phyloP scores from a whole-genome alignment of 2,113 vertebrate genomes.

The Aphelocoma coerulescens region DNA sequence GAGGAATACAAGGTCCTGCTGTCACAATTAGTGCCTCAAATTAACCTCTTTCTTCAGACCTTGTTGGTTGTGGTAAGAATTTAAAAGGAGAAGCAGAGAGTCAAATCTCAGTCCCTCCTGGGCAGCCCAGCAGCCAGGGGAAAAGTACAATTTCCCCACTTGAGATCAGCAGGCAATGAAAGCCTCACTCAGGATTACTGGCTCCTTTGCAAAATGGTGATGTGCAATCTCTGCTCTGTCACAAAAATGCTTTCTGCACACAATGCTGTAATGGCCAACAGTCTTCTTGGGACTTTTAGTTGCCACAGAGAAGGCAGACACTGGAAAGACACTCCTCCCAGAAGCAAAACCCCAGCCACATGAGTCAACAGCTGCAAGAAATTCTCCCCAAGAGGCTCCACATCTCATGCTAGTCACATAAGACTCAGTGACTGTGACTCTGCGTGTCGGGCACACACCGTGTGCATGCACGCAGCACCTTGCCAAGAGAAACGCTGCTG shows the following conservation, averaged over 20 bases:
- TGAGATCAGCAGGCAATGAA: background rate
- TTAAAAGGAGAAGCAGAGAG: background rate
- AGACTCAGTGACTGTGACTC: background rate
- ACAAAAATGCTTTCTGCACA: background rate
- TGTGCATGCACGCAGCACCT: rapidly evolving
- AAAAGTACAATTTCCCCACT: background rate
- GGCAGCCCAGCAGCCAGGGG: background rate
- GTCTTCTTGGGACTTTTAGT: background rate
- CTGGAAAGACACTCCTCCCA: background rate
- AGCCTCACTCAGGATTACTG: background rate
- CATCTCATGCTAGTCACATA: rapidly evolving
- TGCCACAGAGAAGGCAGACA: background rate
- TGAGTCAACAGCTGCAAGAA: background rate
- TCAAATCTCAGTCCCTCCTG: background rate
- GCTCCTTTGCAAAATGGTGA: background rate
- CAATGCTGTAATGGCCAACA: background rate
- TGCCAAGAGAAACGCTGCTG: background rate
- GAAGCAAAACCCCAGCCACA: background rate
- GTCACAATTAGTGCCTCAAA: background rate
- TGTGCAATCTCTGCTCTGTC: background rate
- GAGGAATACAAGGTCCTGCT: background rate
- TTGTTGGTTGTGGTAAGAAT: background rate
- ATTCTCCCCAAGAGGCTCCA: background rate
- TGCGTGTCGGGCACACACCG: rapidly evolving
- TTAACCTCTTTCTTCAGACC: background rate